Percentiles rank a stretch among this genome's conserved stretches.
These are phyloP conservation scores for Podabrus alpinus DNA, from an alignment of 2,888 invertebrate species.

Conservation along the genomic window DNA sequence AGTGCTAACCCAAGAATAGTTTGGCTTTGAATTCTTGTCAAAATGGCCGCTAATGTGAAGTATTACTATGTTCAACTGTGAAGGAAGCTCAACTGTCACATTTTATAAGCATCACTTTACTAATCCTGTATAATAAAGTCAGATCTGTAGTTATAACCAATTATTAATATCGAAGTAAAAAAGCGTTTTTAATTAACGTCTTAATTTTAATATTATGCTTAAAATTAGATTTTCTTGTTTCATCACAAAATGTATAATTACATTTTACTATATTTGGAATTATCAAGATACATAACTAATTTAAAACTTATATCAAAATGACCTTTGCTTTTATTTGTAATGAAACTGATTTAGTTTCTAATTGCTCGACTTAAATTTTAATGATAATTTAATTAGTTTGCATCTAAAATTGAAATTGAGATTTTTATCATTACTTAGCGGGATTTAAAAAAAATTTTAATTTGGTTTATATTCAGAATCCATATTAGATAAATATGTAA, in stretches of 20 bases:
- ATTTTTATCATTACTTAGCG: not conserved
- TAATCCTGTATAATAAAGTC: too few species aligned
- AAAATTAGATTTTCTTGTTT: not conserved
- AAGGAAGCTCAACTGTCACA: not conserved
- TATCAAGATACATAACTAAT: not conserved
- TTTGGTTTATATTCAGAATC: too few species aligned
- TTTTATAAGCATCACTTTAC: too few species aligned
- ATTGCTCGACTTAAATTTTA: not conserved
- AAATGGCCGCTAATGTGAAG: not conserved
- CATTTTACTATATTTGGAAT: not conserved
- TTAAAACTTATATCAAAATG: not conserved
- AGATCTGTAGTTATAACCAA: too few species aligned
- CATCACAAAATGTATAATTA: not conserved
- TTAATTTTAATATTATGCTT: not conserved
- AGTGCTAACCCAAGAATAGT: not conserved
- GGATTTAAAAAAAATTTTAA: not conserved
- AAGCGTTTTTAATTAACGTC: not conserved
- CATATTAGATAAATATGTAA: too few species aligned
- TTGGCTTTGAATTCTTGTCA: not conserved
- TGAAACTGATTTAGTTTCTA: not conserved
- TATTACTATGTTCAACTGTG: not conserved
- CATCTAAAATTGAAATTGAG: not conserved
- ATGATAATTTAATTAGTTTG: not conserved
- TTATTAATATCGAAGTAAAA: too few species aligned
- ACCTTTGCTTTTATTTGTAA: not conserved